phyloP scores from a whole-genome alignment of 1,140 invertebrate species.

The Galleria mellonella region DNA sequence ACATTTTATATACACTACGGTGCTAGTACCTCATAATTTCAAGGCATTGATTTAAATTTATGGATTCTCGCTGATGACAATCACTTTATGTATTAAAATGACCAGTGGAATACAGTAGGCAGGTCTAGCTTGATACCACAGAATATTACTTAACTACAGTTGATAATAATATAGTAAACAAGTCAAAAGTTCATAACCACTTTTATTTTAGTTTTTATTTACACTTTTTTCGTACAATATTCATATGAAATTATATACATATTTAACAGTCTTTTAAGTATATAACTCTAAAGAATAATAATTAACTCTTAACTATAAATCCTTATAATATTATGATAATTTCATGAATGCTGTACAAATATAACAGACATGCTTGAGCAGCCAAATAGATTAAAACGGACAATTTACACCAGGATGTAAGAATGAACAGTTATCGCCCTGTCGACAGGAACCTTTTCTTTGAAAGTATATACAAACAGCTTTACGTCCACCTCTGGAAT shows the following conservation, averaged over 20 bases:
- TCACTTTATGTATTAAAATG: too few relatives aligned
- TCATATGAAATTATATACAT: conserved; percentile 1
- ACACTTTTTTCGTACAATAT: background rate
- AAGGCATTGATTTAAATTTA: too few relatives aligned
- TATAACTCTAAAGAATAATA: conserved; percentile 3
- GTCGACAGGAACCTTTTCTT: conserved; percentile 83
- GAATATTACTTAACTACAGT: too few relatives aligned
- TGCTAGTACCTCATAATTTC: too few relatives aligned
- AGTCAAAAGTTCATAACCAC: too few relatives aligned
- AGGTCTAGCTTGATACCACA: too few relatives aligned
- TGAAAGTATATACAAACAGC: conserved; percentile 84
- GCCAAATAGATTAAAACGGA: conserved; percentile 49
- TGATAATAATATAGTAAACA: too few relatives aligned
- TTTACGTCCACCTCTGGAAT: conserved; percentile 64
- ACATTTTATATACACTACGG: too few relatives aligned
- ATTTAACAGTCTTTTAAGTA: conserved; percentile 34
- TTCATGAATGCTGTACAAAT: too few relatives aligned
- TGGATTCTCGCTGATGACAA: too few relatives aligned
- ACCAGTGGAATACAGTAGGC: too few relatives aligned
- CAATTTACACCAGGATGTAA: conserved; percentile 83
- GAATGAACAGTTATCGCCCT: conserved; percentile 85
- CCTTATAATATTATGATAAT: background rate
- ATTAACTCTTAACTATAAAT: conserved; percentile 5
- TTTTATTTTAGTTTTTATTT: conserved; percentile 3
- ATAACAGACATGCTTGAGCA: too few relatives aligned